Conservation (phyloP, 2,888 invertebrate genomes). For the Mayetiola destructor region DNA sequence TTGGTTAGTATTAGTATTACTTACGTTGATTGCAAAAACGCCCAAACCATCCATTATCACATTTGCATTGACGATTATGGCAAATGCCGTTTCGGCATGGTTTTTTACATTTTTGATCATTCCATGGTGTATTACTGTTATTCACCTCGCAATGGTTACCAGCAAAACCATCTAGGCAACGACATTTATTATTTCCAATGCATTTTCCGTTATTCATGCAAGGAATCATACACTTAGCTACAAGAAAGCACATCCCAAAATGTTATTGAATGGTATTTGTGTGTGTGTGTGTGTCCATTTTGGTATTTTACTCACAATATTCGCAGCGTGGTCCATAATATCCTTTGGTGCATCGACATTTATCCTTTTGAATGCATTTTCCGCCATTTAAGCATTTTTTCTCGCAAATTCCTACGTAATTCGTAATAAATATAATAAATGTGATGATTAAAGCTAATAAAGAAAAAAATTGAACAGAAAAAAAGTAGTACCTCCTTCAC, state of each 20-base stretch:
- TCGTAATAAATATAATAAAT: too few relatives aligned
- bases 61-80: slow-evolving; percentile 52
- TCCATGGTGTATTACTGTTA: slow-evolving; percentile 40
- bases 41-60: slow-evolving; percentile 72
- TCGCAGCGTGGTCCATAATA: slow-evolving; percentile 82
- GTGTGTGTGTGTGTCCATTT: too few relatives aligned
- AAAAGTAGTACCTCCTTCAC: slow-evolving; percentile 62
- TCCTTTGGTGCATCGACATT: slow-evolving; percentile 81
- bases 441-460: neutral
- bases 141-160: slow-evolving; percentile 89
- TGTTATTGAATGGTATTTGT: too few relatives aligned
- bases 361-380: slow-evolving; percentile 87
- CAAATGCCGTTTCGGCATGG: slow-evolving; percentile 69
- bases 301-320: slow-evolving; percentile 57
- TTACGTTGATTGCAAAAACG: slow-evolving; percentile 64
- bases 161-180: slow-evolving; percentile 67
- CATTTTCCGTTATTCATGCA: slow-evolving; percentile 85
- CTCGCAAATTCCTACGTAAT: slow-evolving; percentile 75
- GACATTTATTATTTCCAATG: slow-evolving; percentile 76
- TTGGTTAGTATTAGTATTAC: neutral
- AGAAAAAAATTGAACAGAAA: neutral
- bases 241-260: too few relatives aligned
- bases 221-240: slow-evolving; percentile 79
- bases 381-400: slow-evolving; percentile 88
- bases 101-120: slow-evolving; percentile 42